Evolutionary conservation across 2,113 vertebrate species (phyloP).

Genomic region (Glaucomys volans): DNA sequence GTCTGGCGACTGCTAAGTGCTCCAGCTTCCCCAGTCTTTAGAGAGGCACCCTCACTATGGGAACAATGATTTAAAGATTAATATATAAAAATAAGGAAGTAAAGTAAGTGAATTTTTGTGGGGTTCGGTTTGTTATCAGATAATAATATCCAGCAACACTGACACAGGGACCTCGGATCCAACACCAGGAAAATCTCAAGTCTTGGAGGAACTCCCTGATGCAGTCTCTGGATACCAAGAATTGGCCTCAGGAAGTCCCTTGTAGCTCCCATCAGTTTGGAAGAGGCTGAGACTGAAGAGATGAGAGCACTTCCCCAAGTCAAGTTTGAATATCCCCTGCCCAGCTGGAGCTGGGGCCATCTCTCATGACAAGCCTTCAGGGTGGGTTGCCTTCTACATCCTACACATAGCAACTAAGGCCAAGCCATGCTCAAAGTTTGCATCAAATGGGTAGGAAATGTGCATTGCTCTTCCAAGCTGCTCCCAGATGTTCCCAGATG

Average conservation of each 20-base stretch:
- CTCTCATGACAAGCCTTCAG: background rate
- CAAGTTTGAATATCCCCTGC: background rate
- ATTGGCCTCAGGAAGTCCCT: background rate
- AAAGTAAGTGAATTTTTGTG: background rate
- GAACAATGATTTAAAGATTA: background rate
- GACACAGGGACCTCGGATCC: background rate
- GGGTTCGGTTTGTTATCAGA: background rate
- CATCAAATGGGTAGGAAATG: background rate
- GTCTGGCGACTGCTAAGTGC: too few relatives aligned
- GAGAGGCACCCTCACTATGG: background rate
- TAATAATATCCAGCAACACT: background rate
- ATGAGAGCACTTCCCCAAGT: background rate
- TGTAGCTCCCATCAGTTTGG: background rate
- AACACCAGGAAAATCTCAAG: background rate
- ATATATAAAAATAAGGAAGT: background rate
- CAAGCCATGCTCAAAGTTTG: background rate
- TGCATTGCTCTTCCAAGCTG: fast-evolving
- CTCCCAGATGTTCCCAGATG: too few relatives aligned
- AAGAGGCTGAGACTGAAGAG: background rate
- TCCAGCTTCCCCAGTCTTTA: background rate
- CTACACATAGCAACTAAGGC: background rate
- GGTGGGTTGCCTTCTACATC: background rate
- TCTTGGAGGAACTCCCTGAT: background rate
- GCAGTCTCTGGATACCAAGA: background rate
- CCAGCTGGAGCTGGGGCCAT: fast-evolving